Percentiles rank a stretch among this genome's conserved stretches.
Conservation (phyloP, 2,113 vertebrate species). For the Macquaria ambigua region DNA sequence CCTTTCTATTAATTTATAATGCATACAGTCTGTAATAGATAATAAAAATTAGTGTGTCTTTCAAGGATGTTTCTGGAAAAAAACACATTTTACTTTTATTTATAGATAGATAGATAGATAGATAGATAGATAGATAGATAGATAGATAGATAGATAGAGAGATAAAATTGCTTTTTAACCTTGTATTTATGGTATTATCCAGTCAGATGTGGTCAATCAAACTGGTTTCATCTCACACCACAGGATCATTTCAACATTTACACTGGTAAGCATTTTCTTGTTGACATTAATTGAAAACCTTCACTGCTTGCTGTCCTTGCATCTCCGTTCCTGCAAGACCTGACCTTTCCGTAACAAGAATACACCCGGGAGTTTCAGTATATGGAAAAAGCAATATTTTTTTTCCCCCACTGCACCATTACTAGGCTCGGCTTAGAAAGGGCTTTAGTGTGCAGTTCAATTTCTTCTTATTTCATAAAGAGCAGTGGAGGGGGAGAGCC, state of each 20-base stretch:
- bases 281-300: conserved; percentile 46
- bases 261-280: conserved; percentile 27
- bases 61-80: background rate
- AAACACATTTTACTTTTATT: background rate
- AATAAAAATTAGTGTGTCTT: background rate
- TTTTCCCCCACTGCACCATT: conserved; percentile 28
- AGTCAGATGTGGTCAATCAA: conserved; percentile 1
- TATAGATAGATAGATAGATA: too few species aligned
- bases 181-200: background rate
- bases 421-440: conserved; percentile 39
- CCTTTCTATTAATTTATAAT: too few species aligned
- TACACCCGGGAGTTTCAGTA: conserved; percentile 46
- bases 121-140: too few species aligned
- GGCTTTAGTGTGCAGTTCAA: conserved; percentile 57
- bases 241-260: conserved; percentile 16
- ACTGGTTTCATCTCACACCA: conserved; percentile 1
- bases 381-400: conserved; percentile 60
- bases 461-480: conserved; percentile 71
- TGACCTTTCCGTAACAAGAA: conserved; percentile 71
- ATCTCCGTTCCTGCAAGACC: conserved; percentile 14
- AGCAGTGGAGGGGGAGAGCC: conserved; percentile 25
- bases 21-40: background rate
- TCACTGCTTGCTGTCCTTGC: conserved; percentile 48
- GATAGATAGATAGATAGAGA: too few species aligned
- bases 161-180: background rate